These are phyloP conservation scores for Proctacanthus coquilletti DNA, from an alignment of 1,140 invertebrate genomes.

Conservation along the genomic window DNA sequence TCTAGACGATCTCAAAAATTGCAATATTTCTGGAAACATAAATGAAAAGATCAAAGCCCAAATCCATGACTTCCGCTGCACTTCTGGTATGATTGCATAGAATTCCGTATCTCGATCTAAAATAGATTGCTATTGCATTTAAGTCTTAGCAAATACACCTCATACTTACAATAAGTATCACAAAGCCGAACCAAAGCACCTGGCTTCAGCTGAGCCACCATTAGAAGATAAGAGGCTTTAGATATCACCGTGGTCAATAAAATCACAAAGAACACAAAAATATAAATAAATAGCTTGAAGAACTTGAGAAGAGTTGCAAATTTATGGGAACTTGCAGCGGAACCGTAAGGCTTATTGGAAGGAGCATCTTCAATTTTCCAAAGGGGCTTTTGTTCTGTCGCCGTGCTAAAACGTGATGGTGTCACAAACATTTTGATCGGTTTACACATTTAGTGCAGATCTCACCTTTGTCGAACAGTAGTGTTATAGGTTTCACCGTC, in stretches of 20 bases:
- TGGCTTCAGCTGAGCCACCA: conserved; percentile 69
- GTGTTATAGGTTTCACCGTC: no score
- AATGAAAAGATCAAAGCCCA: conserved; percentile 80
- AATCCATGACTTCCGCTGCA: conserved; percentile 76
- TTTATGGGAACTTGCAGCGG: conserved; percentile 71
- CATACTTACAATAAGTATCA: no score
- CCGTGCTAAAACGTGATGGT: no score
- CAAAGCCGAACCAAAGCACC: conserved; percentile 56
- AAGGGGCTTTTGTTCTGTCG: no score
- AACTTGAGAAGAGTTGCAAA: conserved; percentile 66
- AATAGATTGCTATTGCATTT: conserved; percentile 12
- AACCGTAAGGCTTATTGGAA: conserved; percentile 66
- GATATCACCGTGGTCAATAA: conserved; percentile 61
- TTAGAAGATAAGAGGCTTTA: conserved; percentile 72
- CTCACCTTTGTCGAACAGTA: no score
- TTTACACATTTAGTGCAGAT: no score
- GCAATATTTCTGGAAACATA: conserved; percentile 71
- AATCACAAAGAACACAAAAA: conserved; percentile 68
- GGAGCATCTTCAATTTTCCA: conserved; percentile 66
- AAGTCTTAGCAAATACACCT: no score
- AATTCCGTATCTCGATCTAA: conserved; percentile 61
- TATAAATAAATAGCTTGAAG: conserved; percentile 67
- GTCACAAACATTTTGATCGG: no score
- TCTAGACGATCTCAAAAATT: conserved; percentile 62
- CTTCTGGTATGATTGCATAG: conserved; percentile 51